phyloP scores from a whole-genome alignment of 2,888 invertebrate species.

The Drosophila falleni region DNA sequence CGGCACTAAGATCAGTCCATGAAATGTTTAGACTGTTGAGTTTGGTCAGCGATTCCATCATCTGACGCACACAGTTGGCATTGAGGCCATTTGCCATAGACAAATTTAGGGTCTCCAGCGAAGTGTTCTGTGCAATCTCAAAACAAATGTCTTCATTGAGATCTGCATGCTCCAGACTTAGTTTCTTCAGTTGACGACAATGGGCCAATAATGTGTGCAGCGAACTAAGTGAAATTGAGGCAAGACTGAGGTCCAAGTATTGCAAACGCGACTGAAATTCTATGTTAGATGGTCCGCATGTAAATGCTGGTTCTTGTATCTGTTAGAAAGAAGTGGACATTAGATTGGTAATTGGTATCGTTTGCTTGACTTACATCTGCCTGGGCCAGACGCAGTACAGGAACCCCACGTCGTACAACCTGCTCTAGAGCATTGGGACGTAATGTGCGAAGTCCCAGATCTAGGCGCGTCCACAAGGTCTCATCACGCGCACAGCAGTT shows the following conservation, averaged over 20 bases:
- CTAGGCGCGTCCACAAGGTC: slow-evolving; percentile 93
- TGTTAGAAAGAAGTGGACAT: not conserved
- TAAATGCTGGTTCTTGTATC: slow-evolving; percentile 70
- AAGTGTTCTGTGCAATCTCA: slow-evolving; percentile 89
- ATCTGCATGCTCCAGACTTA: slow-evolving; percentile 93
- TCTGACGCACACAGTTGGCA: slow-evolving; percentile 87
- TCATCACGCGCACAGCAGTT: slow-evolving; percentile 92
- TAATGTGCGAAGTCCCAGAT: slow-evolving; percentile 90
- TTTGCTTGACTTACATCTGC: slow-evolving; percentile 88
- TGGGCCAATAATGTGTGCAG: slow-evolving; percentile 88
- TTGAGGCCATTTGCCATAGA: slow-evolving; percentile 92
- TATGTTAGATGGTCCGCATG: slow-evolving; percentile 9
- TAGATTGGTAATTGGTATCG: not conserved
- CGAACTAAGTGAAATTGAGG: slow-evolving; percentile 87
- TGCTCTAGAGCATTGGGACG: slow-evolving; percentile 90
- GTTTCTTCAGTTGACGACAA: slow-evolving; percentile 91
- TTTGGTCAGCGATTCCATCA: slow-evolving; percentile 87
- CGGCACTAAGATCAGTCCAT: slow-evolving; percentile 90
- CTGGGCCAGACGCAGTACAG: slow-evolving; percentile 92
- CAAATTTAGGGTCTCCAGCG: slow-evolving; percentile 93
- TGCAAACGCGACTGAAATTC: slow-evolving; percentile 88
- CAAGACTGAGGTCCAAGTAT: slow-evolving; percentile 94
- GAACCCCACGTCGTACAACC: slow-evolving; percentile 91
- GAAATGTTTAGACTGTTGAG: slow-evolving; percentile 90
- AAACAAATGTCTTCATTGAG: slow-evolving; percentile 89